Conservation (phyloP, 2,888 invertebrate species). For the Drosophila bunnanda region DNA sequence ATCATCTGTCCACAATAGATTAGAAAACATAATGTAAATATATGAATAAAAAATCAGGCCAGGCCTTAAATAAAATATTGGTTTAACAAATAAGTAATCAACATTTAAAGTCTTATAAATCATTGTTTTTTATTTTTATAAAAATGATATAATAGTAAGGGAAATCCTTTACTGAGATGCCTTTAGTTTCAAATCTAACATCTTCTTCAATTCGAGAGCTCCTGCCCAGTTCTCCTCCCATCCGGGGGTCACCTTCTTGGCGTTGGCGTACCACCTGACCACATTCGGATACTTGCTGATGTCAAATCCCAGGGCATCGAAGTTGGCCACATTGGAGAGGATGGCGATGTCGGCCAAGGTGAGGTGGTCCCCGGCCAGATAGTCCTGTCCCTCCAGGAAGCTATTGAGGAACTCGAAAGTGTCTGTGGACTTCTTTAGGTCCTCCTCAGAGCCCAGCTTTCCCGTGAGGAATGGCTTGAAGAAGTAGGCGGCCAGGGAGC, state of each 20-base stretch:
- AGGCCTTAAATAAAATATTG: background rate
- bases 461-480: conserved; percentile 28
- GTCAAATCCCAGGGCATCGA: conserved; percentile 35
- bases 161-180: background rate
- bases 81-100: background rate
- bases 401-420: conserved; percentile 46
- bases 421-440: conserved; percentile 40
- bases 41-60: background rate
- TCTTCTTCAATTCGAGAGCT: conserved; percentile 83
- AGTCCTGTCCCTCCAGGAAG: conserved; percentile 50
- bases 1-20: background rate
- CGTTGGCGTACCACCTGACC: conserved; percentile 85
- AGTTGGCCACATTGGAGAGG: conserved; percentile 84
- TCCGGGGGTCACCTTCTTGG: conserved; percentile 87
- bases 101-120: background rate
- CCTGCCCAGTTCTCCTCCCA: conserved; percentile 85
- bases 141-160: background rate
- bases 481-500: conserved; percentile 43
- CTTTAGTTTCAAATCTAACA: conserved; percentile 65
- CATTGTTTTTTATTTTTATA: background rate
- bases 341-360: conserved; percentile 92
- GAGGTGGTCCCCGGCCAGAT: conserved; percentile 88
- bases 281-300: conserved; percentile 46
- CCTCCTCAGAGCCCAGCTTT: conserved; percentile 40
- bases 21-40: background rate